Percentiles rank a stretch among this genome's conserved stretches.
Evolutionary conservation across 1,140 invertebrate species (phyloP).

Genomic region (Popillia japonica): DNA sequence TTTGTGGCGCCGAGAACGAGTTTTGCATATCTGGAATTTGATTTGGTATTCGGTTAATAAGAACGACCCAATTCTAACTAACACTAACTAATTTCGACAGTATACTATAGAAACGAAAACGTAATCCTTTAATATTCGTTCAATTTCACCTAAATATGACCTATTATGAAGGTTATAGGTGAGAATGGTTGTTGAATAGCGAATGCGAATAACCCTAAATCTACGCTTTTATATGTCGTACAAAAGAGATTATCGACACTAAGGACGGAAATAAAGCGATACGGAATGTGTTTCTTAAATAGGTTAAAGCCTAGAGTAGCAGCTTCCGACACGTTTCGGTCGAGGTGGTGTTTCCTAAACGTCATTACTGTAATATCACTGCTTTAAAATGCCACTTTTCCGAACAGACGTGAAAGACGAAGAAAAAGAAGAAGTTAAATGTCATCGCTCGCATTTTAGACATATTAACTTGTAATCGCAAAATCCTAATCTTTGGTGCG

Average conservation of each 20-base stretch:
- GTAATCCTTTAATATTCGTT: neutral
- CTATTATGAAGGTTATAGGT: neutral
- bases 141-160: conserved; percentile 4
- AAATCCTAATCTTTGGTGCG: neutral
- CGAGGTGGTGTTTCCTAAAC: conserved; percentile 7
- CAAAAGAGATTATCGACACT: conserved; percentile 33
- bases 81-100: no score
- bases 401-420: neutral
- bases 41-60: no score
- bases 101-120: neutral
- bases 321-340: conserved; percentile 26
- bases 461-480: neutral
- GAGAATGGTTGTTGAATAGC: neutral
- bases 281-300: conserved; percentile 28
- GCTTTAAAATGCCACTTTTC: conserved; percentile 21
- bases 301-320: conserved; percentile 20
- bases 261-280: conserved; percentile 30
- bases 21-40: no score
- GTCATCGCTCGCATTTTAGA: neutral
- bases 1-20: no score
- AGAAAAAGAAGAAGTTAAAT: neutral
- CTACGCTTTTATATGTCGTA: conserved; percentile 6
- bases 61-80: no score
- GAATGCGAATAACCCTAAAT: conserved; percentile 9
- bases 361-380: conserved; percentile 18